Base-by-base conservation (phyloP, 2,113 vertebrate species). In the Coracopsis vasa region DNA sequence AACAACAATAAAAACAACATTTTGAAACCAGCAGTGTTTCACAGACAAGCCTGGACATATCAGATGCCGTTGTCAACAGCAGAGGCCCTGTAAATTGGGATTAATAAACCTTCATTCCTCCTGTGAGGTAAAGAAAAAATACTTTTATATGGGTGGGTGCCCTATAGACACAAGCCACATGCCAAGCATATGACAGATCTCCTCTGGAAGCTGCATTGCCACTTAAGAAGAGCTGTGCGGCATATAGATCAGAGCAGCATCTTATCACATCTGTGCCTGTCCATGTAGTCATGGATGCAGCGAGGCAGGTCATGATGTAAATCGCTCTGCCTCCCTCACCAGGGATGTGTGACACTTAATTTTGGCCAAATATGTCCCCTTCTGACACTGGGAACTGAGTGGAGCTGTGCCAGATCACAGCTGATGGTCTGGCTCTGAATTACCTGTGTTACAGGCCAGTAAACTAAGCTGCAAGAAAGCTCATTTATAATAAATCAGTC, bases 401-500 rank as follows among this genome's bases (percentile, higher is more conserved):
- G 77, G 80, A 91, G 23, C 44, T 77, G 23, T 88, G 87, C 92
- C 89, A 91, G 41, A 60, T 94, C 81, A 86, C 91, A 74, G 84
- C 41, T 90, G 79, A 94, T 0, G 0, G 7, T 88, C 69, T 96
- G 95, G 65, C 86, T 92, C 72, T 54, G 72, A 88, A 80, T 56
- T 93, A 88, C 92, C 67, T 80, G 65, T 62, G 89, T 72, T 88
- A 62, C 62, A 80, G 87, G 50, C 4, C 10, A 48, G 13, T 85
- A 65, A 67, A 86, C 75, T 90, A 86, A 94, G 74, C 92, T 85
- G 58, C 74, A 80, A 24, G 50, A 85, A 94, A 75, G 70, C 65
- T 94, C 74, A 87, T 95, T 92, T 94, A 62, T 51, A 93, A 54
- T 39, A 6, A 88, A 80, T 91, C 81, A 41, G 51, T 70, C 72